Percentiles rank a stretch among this genome's conserved stretches.
Conservation (phyloP, 1,140 invertebrate genomes). For the Cephus cinctus region DNA sequence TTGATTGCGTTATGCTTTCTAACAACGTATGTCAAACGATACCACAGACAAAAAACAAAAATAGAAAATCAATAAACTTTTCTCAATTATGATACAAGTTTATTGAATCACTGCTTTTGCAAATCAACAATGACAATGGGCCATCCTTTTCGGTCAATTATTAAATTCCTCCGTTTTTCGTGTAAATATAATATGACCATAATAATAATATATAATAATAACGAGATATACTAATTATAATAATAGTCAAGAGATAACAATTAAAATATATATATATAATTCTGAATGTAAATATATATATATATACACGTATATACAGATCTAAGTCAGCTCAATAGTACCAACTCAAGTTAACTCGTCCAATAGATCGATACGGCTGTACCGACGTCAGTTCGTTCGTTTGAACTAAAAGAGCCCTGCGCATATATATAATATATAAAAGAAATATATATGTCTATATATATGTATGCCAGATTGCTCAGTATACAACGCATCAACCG, state of each 20-base stretch:
- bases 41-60: no score
- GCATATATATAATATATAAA: background rate
- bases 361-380: no score
- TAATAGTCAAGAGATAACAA: slow-evolving; percentile 44
- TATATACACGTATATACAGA: slow-evolving; percentile 15
- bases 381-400: no score
- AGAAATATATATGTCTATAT: no score
- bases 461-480: no score
- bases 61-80: no score
- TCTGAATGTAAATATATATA: slow-evolving; percentile 19
- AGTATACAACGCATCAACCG: no score
- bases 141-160: slow-evolving; percentile 14
- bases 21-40: no score
- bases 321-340: no score
- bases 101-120: slow-evolving; percentile 41
- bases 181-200: slow-evolving; percentile 21
- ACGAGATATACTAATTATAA: slow-evolving; percentile 36
- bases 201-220: slow-evolving; percentile 31
- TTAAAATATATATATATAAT: slow-evolving; percentile 40
- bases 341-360: no score
- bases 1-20: no score
- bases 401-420: no score
- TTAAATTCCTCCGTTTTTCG: slow-evolving; percentile 15
- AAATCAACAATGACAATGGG: slow-evolving; percentile 36
- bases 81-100: slow-evolving; percentile 43